Base-by-base conservation (phyloP, 2,797 vertebrate species). In the Peromyscus attwateri region DNA sequence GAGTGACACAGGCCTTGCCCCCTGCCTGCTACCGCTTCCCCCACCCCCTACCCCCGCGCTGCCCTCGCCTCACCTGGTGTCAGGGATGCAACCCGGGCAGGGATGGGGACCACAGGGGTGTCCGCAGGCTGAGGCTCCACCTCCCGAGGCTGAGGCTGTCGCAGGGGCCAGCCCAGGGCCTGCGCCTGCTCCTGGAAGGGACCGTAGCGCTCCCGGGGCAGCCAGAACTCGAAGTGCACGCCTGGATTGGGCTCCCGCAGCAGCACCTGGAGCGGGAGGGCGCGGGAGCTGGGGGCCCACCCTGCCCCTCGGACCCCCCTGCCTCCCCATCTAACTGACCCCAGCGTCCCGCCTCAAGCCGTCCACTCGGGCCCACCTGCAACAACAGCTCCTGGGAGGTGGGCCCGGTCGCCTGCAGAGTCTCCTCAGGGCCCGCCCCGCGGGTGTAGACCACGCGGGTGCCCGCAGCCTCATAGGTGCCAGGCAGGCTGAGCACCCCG, bases 211-310 rank as follows among this genome's bases (percentile, higher is more conserved):
- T 98, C 97, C 0, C 57, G 98, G 6, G 99, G 98, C 55, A 99
- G 95, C 99, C 99, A 99, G 97, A 98, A 99, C 96, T 99, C 98
- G 2, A 99, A 99, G 79, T 99, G 98, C n/a, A 99, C 98, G 91
- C 98, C 98, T 0, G 98, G 98, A 90, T 98, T 99, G 96, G 98
- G 98, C 94, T 99, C 99, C 95, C 97, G 98, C 94, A 99, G 98
- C 75, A 99, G 98, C 89, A 98, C 98, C 99, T 99, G 1, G 0
- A 49, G 57, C 16, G 23, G 82, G 83, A 60, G 64, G 27, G 80
- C 43, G 4, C 34, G 1, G 37, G 64, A 73, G 64, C 31, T 16
- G 43, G 31, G 6, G 19, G 34, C 29, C 49, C 37, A 4, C 70
- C 34, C 37, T 0, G 17, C 82, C 68, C 40, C n/a, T 52, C 7